phyloP scores from a whole-genome alignment of 2,888 invertebrate genomes.

The Resseliella maxima region DNA sequence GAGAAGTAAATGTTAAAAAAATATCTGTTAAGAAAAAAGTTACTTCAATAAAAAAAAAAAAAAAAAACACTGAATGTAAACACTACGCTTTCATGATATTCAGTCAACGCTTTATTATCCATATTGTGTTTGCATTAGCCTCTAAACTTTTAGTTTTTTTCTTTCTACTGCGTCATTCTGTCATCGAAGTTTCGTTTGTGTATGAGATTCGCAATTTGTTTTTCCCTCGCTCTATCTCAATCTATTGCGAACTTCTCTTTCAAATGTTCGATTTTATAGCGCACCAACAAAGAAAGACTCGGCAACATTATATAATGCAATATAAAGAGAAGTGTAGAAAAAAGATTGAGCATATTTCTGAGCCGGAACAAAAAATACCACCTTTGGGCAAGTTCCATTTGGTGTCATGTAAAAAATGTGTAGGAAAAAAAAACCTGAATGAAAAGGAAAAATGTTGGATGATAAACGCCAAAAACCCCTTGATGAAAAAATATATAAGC shows the following conservation, averaged over 20 bases:
- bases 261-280: conserved; percentile 1
- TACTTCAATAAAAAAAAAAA: not conserved
- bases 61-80: not conserved
- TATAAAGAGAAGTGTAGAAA: not conserved
- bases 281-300: not conserved
- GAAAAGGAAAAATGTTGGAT: not conserved
- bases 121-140: conserved; percentile 41
- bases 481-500: conserved; percentile 7
- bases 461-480: conserved; percentile 21
- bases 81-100: not conserved
- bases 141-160: conserved; percentile 12
- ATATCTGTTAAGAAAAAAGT: not conserved
- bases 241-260: not conserved
- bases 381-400: conserved; percentile 24
- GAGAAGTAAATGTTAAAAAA: not conserved
- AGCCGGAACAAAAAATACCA: not conserved
- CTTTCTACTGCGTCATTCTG: conserved; percentile 21
- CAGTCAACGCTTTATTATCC: conserved; percentile 6
- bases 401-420: not conserved
- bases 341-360: conserved; percentile 37
- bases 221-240: not conserved
- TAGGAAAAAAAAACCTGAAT: not conserved
- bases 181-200: not conserved
- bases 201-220: not conserved
- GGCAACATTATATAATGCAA: not conserved